A percentile compares a stretch with the other conserved stretches of the same genome.
phyloP scores from a whole-genome alignment of 2,113 vertebrate species.

The Hippolais icterina region DNA sequence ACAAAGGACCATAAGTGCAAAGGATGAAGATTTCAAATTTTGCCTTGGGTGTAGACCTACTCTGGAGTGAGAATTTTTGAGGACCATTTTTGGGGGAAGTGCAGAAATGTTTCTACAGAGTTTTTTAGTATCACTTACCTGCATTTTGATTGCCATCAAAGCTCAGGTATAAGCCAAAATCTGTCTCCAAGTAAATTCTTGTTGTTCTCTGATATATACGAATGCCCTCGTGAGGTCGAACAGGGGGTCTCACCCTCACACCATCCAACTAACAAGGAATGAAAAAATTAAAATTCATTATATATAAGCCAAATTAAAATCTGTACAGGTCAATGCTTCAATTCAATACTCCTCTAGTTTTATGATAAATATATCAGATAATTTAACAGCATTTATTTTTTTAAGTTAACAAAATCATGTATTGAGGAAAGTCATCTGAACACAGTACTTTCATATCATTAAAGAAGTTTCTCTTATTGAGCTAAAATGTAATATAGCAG shows the following conservation, averaged over 20 bases:
- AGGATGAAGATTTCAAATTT: background rate
- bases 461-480: background rate
- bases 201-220: constrained; percentile 65
- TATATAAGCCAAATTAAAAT: background rate
- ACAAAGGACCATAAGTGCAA: background rate
- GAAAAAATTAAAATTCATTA: background rate
- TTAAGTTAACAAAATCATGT: background rate
- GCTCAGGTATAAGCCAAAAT: constrained; percentile 83
- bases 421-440: background rate
- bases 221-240: constrained; percentile 73
- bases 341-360: background rate
- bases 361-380: background rate
- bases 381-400: background rate
- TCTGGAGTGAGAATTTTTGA: background rate
- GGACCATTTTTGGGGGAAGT: background rate
- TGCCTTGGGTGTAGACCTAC: background rate
- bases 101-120: background rate
- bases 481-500: background rate
- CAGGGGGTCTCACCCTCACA: constrained; percentile 58
- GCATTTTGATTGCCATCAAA: constrained; percentile 74
- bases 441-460: background rate
- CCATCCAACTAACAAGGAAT: constrained; percentile 75
- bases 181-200: constrained; percentile 77
- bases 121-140: constrained; percentile 68
- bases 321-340: background rate